Percentiles rank a stretch among this genome's conserved stretches.
Conservation (phyloP, 2,113 vertebrate genomes). For the Tragelaphus buxtoni region DNA sequence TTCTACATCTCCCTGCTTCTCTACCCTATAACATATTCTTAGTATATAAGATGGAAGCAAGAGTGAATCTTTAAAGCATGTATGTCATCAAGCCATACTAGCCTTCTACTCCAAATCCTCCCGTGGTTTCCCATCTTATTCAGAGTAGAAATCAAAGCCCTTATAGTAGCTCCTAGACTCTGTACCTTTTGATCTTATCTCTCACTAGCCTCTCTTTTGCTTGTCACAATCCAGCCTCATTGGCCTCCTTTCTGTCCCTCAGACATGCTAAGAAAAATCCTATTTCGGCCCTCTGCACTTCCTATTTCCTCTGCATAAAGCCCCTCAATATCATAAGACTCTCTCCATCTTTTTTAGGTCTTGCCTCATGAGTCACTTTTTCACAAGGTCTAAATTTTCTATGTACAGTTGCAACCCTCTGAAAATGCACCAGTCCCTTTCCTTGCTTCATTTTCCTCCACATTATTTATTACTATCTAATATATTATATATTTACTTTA, state of each 20-base stretch:
- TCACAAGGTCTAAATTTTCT: not conserved
- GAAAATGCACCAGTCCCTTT: not conserved
- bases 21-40: not conserved
- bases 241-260: not conserved
- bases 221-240: not conserved
- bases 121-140: not conserved
- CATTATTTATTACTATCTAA: not conserved
- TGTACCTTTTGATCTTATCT: not conserved
- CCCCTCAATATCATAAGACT: not conserved
- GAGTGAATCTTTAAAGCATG: not conserved
- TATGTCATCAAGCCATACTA: not conserved
- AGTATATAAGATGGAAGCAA: not conserved
- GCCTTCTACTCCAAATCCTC: not conserved
- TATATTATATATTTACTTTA: not conserved
- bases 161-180: not conserved
- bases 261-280: not conserved
- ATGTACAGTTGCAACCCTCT: not conserved
- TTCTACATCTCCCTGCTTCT: not conserved
- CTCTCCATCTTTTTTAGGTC: not conserved
- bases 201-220: not conserved
- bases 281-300: not conserved
- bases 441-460: not conserved
- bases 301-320: not conserved
- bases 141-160: not conserved
- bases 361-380: not conserved